Evolutionary conservation across 2,797 vertebrate species (phyloP), one percentile per base, ranked within the genome.

Genomic region (Huso huso): DNA sequence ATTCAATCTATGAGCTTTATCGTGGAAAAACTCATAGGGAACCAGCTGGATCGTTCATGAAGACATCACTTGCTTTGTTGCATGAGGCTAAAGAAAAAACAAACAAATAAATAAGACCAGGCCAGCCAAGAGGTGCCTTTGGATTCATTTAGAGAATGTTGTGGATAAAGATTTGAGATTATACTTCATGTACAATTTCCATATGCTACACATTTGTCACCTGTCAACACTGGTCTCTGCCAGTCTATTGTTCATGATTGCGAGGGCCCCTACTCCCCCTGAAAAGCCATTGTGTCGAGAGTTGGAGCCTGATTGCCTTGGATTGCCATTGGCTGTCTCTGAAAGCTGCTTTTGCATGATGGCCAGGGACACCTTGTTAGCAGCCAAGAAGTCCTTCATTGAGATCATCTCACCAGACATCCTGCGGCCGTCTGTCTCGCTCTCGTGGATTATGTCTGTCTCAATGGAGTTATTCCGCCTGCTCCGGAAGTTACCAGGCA

Each of bases 191-290:
- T 37, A 3, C 2, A 37, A 37, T 37, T 37, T 37, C 23, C 23
- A 37, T 37, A 37, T 37, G 23, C 2, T 37, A 37, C 23, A 3
- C 23, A 37, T 37, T 37, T 37, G 82, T 87, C 91, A 95, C 85
- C 93, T 93, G 82, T 96, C 90, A 74, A 90, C 88, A 1, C 95
- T 95, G 2, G 95, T 97, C 82, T 98, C 96, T 62, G 93, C 95
- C 79, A 99, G 78, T n/a, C 94, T 89, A 78, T 96, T 98, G 81
- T 98, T 96, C 95, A 98, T 95, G 76, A 98, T 94, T 57, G 93
- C 95, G 13, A 98, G 86, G 70, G 96, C 95, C 1, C 96, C 96
- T 7, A 97, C 90, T 0, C 94, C 95, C 65, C 87, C 95, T 0
- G 93, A 94, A 84, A 98, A 97, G 12, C 93, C 95, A 6, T 92